Conservation (phyloP, 2,797 vertebrate genomes). For the Manis pentadactyla region DNA sequence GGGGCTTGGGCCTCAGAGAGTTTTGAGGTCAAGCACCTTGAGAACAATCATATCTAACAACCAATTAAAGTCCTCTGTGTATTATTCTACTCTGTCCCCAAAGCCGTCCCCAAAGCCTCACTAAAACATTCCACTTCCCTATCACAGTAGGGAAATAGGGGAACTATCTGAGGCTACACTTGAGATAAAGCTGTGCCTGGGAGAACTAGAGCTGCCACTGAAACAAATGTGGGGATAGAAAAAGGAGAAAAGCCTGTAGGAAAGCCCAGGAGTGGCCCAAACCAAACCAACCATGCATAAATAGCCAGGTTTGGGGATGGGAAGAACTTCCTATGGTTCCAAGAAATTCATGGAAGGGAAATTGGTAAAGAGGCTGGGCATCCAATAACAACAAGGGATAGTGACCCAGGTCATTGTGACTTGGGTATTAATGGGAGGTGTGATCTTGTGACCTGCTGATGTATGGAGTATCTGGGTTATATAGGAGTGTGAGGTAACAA, state of each 20-base stretch:
- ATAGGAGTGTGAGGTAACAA: neutral
- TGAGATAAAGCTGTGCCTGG: neutral
- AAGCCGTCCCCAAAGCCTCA: neutral
- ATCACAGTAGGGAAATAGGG: neutral
- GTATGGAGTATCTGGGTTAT: neutral
- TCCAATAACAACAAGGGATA: neutral
- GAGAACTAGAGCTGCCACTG: neutral
- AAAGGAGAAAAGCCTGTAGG: neutral
- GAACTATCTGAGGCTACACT: neutral
- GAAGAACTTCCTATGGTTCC: neutral
- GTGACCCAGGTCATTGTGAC: neutral
- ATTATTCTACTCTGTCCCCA: neutral
- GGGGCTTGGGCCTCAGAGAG: neutral
- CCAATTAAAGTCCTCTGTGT: neutral
- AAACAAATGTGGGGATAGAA: neutral
- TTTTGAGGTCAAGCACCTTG: neutral
- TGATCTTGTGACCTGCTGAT: neutral
- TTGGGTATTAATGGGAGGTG: neutral
- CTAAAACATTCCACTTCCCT: neutral
- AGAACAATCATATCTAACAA: neutral
- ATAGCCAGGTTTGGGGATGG: neutral
- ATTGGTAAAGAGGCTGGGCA: neutral
- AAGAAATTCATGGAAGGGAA: neutral
- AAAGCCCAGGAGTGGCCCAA: neutral
- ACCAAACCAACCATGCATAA: neutral